Base-by-base conservation (phyloP, 2,113 vertebrate genomes). In the Sylvilagus bachmani region DNA sequence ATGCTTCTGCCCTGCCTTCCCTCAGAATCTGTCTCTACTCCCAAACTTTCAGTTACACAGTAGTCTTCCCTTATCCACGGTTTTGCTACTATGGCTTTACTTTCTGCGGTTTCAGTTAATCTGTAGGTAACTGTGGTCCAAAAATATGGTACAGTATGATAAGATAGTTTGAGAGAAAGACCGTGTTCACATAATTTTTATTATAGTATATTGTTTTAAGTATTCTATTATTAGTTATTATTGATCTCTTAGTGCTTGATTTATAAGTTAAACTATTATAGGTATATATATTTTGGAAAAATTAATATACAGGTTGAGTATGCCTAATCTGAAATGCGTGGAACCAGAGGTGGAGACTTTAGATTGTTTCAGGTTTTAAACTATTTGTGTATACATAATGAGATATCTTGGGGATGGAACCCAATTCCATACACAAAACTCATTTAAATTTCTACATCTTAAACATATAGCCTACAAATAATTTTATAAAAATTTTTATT, bases 1-100 rank as follows among this genome's bases (percentile, higher is more conserved):
- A 97, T 84, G 77, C 67, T 90, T 86, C 84, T 94, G 86, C 13
- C 36, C 36, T 81, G 21, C 58, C 31, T 78, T 86, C 84, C 38
- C 51, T 94, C 58, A 74, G 7, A 36, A 61, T 92, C 21, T 62
- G 14, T 86, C 69, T 88, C 73, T 82, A 74, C 49, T 93, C 38
- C 82, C 84, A 90, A 86, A 16, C 6, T 74, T 74, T 94, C 24
- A 82, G 4, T 29, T 77, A 10, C 58, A 73, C 25, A 36, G 38
- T 53, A 51, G 75, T 81, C 19, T 16, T 17, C 69, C 58, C 86
- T 80, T 81, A 38, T 53, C 38, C 44, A 44, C 44, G 8, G 44
- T 44, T 44, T 44, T 44, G 44, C 44, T 44, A 44, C 44, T 31
- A n/a, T 14, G 24, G 17, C 81, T 73, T 73, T 21, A 7, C 36